Base-by-base conservation (phyloP, 1,140 invertebrate species). In the Conopomorpha cramerella region DNA sequence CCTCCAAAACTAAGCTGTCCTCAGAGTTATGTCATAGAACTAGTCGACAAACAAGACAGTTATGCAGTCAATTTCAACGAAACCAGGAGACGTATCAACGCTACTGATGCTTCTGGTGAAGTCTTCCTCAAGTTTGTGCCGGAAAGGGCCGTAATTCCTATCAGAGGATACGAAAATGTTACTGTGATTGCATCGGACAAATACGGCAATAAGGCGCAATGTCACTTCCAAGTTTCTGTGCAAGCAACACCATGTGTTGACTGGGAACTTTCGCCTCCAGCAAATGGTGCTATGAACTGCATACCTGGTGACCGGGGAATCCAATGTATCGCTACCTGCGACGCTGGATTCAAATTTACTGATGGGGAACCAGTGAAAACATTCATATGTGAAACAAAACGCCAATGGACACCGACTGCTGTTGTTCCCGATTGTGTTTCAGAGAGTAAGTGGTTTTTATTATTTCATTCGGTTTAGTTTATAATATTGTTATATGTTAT, bases 61-160 rank as follows among this genome's bases (percentile, higher is more conserved):
- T 95, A 95, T 46, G 81, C 86, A 2, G 91, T 97, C 0, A 93
- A 95, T 48, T 97, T 97, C 64, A 97, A 96, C 59, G 92, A 96
- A 51, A 94, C 93, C 0, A 79, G 91, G 18, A 82, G 86, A 45
- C 78, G 90, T 51, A 89, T 97, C 13, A 95, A 93, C 58, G 87
- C 91, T 0, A 89, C 90, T 0, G 95, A 96, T 71, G 87, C 90
- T 13, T 95, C 93, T 14, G 92, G 92, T 7, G 89, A 94, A 46
- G 93, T 97, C 1, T 86, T 82, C 31, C 65, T 95, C 3, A 85
- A 82, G 12, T 95, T 96, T 46, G 81, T 87, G 3, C 95, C 95
- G 0, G 89, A 96, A 54, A 84, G 84, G 46, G 92, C 94, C 0
- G 83, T 89, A 0, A 95, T 98, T 50, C 85, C 87, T 3, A 91